Conservation (phyloP, 2,888 invertebrate species). For the Ophioninae sp. region DNA sequence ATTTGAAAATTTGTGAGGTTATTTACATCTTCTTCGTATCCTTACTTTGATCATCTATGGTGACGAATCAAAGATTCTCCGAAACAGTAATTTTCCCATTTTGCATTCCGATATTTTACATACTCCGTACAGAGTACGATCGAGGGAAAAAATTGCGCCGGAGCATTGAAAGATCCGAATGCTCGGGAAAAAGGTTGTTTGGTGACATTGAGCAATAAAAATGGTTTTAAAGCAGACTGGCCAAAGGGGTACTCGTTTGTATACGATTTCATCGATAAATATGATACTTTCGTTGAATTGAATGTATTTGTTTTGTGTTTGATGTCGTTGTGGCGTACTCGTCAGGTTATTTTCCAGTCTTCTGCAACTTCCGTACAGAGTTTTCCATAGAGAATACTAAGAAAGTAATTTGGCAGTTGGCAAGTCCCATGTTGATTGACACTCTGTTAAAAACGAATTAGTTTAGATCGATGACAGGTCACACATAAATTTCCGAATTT, state of each 20-base stretch:
- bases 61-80: background rate
- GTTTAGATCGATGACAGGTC: background rate
- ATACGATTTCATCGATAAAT: background rate
- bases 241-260: background rate
- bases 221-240: background rate
- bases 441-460: background rate
- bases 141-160: background rate
- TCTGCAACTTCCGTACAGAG: background rate
- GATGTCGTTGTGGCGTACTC: background rate
- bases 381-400: background rate
- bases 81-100: background rate
- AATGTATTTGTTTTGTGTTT: background rate
- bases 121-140: background rate
- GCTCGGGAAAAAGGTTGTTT: background rate
- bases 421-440: background rate
- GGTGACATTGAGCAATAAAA: background rate
- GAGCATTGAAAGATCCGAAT: background rate
- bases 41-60: background rate
- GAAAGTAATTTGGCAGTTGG: background rate
- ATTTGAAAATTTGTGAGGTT: too few relatives aligned
- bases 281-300: background rate
- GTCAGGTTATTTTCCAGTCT: background rate
- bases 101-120: background rate
- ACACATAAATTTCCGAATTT: background rate
- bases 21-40: too few relatives aligned